These are phyloP conservation scores for Beris morrisii DNA, from an alignment of 2,888 invertebrate species.

Conservation along the genomic window DNA sequence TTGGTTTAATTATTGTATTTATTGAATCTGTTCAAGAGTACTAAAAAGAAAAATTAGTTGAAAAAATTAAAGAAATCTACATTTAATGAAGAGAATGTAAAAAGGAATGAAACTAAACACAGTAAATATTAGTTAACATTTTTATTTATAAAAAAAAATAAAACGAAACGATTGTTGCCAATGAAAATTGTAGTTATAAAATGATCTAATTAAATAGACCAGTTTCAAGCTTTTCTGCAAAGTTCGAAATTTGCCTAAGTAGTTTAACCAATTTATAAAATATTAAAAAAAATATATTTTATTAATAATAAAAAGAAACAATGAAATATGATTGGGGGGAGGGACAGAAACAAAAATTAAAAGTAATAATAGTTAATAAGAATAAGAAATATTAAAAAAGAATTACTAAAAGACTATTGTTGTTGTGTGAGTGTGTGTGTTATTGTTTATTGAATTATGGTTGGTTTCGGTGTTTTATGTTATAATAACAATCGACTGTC, in stretches of 20 bases:
- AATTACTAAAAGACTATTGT: conserved; percentile 38
- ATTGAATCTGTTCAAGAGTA: conserved; percentile 4
- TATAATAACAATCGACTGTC: conserved; percentile 59
- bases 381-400: conserved; percentile 34
- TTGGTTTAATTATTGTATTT: conserved; percentile 8
- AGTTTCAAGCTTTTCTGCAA: too few species aligned
- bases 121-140: too few species aligned
- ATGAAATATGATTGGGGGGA: background rate
- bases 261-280: too few species aligned
- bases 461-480: conserved; percentile 36
- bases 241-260: too few species aligned
- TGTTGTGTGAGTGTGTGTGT: conserved; percentile 37
- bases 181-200: too few species aligned
- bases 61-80: conserved; percentile 9
- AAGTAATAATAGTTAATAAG: conserved; percentile 11
- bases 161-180: too few species aligned
- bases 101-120: conserved; percentile 23
- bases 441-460: conserved; percentile 27
- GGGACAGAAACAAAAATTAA: background rate
- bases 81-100: conserved; percentile 21
- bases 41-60: background rate
- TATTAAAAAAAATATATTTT: background rate
- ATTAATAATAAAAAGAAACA: background rate
- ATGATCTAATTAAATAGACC: too few species aligned
- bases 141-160: too few species aligned